These are phyloP conservation scores for Echinops telfairi DNA, from an alignment of 2,113 vertebrate genomes.

Conservation along the genomic window DNA sequence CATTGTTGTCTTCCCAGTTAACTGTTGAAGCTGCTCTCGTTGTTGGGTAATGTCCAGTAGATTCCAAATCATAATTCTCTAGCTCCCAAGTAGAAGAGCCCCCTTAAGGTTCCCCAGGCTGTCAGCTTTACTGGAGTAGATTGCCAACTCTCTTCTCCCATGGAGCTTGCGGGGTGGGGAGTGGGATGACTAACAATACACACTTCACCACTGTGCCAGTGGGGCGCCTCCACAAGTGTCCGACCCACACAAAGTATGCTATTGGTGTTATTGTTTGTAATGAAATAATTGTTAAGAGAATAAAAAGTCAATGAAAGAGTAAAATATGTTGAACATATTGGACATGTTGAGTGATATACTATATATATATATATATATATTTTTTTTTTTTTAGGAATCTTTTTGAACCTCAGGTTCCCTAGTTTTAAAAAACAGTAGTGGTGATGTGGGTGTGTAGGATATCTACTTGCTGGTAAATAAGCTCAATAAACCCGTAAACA, in stretches of 20 bases:
- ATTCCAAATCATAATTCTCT: too few relatives aligned
- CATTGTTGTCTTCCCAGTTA: too few relatives aligned
- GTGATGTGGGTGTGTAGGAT: not conserved
- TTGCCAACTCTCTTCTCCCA: too few relatives aligned
- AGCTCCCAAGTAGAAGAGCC: too few relatives aligned
- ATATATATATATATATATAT: too few relatives aligned
- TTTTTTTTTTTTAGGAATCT: not conserved
- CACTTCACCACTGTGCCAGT: too few relatives aligned
- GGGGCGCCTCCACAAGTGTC: not conserved
- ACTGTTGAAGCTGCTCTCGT: too few relatives aligned
- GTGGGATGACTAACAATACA: too few relatives aligned
- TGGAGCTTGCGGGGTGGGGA: too few relatives aligned
- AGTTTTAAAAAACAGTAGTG: not conserved
- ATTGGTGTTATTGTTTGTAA: not conserved
- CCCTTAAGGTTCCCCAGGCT: too few relatives aligned
- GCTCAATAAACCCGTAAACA: not conserved
- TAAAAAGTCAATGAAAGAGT: not conserved
- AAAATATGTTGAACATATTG: not conserved
- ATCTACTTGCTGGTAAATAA: not conserved
- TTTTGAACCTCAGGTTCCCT: not conserved
- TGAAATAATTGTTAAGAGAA: slow-evolving; percentile 21
- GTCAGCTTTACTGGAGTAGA: too few relatives aligned
- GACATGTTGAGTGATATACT: not conserved
- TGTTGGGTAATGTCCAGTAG: too few relatives aligned
- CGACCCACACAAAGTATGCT: not conserved